These are phyloP conservation scores for Tubiluchus corallicola DNA, from an alignment of 2,888 invertebrate species.

Conservation along the genomic window DNA sequence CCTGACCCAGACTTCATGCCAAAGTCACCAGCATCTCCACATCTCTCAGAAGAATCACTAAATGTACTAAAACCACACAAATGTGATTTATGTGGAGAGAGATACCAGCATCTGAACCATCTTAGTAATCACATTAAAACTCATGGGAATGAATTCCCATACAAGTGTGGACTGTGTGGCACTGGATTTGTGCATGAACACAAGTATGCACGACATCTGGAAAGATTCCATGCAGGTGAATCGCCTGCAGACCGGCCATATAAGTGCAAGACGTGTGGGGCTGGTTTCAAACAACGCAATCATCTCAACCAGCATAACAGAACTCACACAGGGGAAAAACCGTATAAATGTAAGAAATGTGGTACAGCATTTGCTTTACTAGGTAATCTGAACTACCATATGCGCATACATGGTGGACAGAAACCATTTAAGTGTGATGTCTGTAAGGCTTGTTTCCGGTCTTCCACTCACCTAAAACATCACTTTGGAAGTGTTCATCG, in stretches of 20 bases:
- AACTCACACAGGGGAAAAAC: conserved; percentile 1
- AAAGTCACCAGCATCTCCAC: background rate
- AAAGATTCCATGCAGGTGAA: background rate
- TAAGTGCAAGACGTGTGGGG: background rate
- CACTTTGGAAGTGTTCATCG: background rate
- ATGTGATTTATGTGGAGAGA: background rate
- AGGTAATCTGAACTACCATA: conserved; percentile 1
- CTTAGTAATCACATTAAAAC: conserved; percentile 1
- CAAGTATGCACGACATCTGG: background rate
- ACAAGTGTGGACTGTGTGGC: background rate
- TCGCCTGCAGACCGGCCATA: background rate
- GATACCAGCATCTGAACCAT: background rate
- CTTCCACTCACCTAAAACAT: conserved; percentile 1
- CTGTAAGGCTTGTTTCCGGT: background rate
- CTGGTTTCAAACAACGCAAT: conserved; percentile 1
- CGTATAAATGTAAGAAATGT: background rate
- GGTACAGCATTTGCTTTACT: background rate
- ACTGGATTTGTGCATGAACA: background rate
- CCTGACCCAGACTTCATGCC: background rate
- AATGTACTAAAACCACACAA: background rate
- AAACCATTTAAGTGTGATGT: background rate
- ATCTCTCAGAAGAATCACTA: background rate
- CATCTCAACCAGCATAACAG: background rate
- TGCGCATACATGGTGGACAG: background rate
- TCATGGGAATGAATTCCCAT: background rate